phyloP scores from a whole-genome alignment of 2,113 vertebrate genomes.

The Megaceryle torquata region DNA sequence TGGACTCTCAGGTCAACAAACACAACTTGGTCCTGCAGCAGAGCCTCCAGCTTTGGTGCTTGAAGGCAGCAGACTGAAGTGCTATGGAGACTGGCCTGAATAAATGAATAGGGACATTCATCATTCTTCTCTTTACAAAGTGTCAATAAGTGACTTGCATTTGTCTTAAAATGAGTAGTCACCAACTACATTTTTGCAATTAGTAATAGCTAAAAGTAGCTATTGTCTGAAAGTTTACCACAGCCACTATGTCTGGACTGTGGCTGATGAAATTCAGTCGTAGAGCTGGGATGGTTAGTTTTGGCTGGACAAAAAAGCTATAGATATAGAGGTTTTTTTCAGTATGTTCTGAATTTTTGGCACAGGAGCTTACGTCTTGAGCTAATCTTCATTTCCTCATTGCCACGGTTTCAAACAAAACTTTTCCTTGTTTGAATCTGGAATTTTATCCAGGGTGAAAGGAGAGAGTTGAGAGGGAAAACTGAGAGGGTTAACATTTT shows the following conservation, averaged over 20 bases:
- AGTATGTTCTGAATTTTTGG: background rate
- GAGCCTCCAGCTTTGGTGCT: background rate
- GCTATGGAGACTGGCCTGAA: background rate
- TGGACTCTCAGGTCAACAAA: background rate
- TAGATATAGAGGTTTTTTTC: background rate
- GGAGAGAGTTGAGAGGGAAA: background rate
- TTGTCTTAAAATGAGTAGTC: background rate
- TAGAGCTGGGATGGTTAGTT: background rate
- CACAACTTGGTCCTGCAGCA: background rate
- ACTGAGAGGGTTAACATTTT: background rate
- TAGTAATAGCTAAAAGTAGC: background rate
- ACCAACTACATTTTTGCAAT: background rate
- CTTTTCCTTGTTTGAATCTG: background rate
- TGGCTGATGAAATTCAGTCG: background rate
- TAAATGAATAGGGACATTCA: background rate
- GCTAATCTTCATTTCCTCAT: background rate
- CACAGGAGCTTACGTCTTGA: background rate
- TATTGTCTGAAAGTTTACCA: background rate
- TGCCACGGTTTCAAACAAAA: background rate
- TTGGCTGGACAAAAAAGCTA: background rate
- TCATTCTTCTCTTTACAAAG: background rate
- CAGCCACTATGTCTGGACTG: constrained; percentile 15
- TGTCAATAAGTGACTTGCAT: background rate
- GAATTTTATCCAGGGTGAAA: background rate
- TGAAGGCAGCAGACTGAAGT: background rate